Base-by-base conservation (phyloP, 2,797 vertebrate species). In the Toxotes lorentzi region DNA sequence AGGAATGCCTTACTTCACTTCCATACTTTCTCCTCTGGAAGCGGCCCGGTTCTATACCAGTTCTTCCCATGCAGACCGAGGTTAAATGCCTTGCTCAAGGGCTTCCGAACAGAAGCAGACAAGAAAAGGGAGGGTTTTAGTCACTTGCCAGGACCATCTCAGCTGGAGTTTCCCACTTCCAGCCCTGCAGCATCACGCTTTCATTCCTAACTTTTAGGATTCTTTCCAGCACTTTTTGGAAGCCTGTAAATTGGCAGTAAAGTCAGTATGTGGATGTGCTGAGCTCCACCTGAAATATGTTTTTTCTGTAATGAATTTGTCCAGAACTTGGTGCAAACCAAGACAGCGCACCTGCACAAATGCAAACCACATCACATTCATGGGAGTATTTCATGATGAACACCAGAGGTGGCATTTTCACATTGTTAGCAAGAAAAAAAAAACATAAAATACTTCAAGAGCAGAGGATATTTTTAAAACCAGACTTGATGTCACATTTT, bases 1-100 rank as follows among this genome's bases (percentile, higher is more conserved):
- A 80, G 61, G 50, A 70, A 78, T 54, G 60, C 53, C 5, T 32
- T 34, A 16, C 50, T 71, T 64, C 48, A 8, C 35, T 78, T 76
- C 74, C 7, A 64, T 17, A 41, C 32, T 9, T 35, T 9, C 21
- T 38, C 45, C 47, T 56, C 40, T 45, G 48, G 45, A 67, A 56
- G 70, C 24, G 65, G 60, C 30, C 13, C n/a, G 1, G 47, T 43
- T 47, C 38, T 27, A 8, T 34, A 27, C 48, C 35, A 1, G 14
- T 45, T 73, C 23, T 63, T 62, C 56, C 47, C 21, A 13, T 53
- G 30, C 48, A 57, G 32, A 16, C 17, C 19, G 13, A 32, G 23
- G 38, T 67, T 40, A 47, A 61, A 38, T 35, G 58, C 71, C 21
- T 79, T 65, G 35, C 30, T 76, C 35, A 16, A 75, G 43, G 59